Evolutionary conservation across 2,888 invertebrate genomes (phyloP).

Genomic region (Lamproptera curius): DNA sequence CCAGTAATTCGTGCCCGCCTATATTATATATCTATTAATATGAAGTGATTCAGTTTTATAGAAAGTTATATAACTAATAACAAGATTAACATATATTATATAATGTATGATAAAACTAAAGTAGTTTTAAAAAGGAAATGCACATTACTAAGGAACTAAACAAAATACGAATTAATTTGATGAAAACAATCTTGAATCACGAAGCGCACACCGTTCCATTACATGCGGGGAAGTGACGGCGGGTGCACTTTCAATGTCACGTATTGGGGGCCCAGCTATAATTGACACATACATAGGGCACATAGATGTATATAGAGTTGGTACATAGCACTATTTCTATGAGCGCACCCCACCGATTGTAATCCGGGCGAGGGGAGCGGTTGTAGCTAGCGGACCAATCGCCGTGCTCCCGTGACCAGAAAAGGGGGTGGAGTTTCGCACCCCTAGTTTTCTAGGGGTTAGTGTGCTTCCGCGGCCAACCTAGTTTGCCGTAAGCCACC

Average conservation of each 20-base stretch:
- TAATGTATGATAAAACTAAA: too few species aligned
- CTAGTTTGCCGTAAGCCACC: conserved; percentile 70
- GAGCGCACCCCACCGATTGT: conserved; percentile 77
- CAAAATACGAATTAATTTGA: too few species aligned
- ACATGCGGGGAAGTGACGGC: conserved; percentile 21
- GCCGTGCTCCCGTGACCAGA: conserved; percentile 75
- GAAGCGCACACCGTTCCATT: not conserved
- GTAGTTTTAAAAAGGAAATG: too few species aligned
- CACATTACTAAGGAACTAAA: too few species aligned
- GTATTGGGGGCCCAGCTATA: conserved; percentile 58
- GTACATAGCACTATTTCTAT: conserved; percentile 75
- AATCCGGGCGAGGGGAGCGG: conserved; percentile 74
- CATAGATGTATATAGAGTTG: conserved; percentile 56
- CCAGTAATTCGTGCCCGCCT: too few species aligned
- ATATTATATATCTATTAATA: too few species aligned
- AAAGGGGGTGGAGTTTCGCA: conserved; percentile 78
- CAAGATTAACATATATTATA: too few species aligned
- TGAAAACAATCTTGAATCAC: too few species aligned
- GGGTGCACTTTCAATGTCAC: conserved; percentile 63
- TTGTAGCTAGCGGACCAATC: conserved; percentile 71
- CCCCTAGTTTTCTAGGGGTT: conserved; percentile 79
- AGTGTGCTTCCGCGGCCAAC: conserved; percentile 78
- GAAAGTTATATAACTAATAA: too few species aligned
- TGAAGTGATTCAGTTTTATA: too few species aligned
- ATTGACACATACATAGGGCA: conserved; percentile 49